A percentile compares a stretch with the other conserved stretches of the same genome.
phyloP scores from a whole-genome alignment of 2,888 invertebrate genomes.

The Rotaria magnacalcarata region DNA sequence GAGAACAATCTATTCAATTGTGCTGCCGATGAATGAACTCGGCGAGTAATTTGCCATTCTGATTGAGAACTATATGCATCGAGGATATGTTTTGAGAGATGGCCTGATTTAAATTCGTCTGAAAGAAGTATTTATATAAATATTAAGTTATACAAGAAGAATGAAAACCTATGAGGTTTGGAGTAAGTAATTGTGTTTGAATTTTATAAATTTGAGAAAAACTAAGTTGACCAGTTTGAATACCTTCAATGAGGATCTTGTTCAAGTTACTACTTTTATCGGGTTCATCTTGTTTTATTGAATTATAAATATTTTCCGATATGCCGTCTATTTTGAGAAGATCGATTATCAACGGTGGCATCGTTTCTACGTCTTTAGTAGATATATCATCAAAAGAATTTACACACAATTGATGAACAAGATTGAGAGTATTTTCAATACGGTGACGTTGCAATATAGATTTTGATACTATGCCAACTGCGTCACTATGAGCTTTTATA shows the following conservation, averaged over 20 bases:
- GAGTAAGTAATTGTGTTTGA: background rate
- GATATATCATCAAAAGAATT: background rate
- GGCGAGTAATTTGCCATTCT: background rate
- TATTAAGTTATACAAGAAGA: background rate
- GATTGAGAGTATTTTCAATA: background rate
- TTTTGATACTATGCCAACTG: background rate
- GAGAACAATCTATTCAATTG: background rate
- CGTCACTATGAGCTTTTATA: background rate
- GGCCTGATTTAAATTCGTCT: background rate
- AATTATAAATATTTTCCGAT: background rate
- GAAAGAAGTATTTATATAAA: background rate
- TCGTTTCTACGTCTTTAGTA: background rate
- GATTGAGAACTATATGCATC: constrained; percentile 8
- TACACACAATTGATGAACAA: background rate
- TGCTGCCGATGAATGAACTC: background rate
- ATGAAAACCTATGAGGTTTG: background rate
- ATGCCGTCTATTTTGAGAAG: background rate
- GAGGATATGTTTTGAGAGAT: background rate
- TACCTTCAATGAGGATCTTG: background rate
- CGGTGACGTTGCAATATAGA: background rate
- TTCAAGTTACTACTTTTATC: background rate
- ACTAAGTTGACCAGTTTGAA: background rate
- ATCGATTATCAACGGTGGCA: background rate
- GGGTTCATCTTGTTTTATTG: background rate
- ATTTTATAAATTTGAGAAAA: background rate